Evolutionary conservation across 1,140 invertebrate species (phyloP).

Genomic region (Drosophila arawakana): DNA sequence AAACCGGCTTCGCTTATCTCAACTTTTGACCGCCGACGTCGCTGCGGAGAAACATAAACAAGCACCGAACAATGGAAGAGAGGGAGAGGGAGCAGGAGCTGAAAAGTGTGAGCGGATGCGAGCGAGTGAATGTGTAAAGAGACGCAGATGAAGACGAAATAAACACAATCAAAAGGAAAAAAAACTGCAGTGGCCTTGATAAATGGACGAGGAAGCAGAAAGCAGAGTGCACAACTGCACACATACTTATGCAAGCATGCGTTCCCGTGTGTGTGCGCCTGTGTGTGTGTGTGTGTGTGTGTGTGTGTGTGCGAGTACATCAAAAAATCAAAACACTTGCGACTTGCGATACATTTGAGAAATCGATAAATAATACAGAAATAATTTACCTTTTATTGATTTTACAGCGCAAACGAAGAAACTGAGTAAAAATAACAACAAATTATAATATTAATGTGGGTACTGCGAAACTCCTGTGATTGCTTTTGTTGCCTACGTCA

Average conservation of each 20-base stretch:
- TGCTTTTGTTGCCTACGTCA: background rate
- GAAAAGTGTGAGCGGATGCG: background rate
- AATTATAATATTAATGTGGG: background rate
- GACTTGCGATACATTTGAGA: constrained; percentile 68
- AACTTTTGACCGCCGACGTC: background rate
- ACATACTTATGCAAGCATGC: constrained; percentile 1
- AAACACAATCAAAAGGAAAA: constrained; percentile 54
- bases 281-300: constrained; percentile 11
- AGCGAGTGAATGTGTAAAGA: constrained; percentile 16
- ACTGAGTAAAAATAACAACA: constrained; percentile 14
- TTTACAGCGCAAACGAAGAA: constrained; percentile 33
- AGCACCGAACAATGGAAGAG: constrained; percentile 30
- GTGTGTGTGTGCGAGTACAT: constrained; percentile 25
- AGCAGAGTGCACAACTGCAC: constrained; percentile 33
- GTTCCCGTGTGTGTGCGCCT: background rate
- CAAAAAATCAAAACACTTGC: constrained; percentile 68
- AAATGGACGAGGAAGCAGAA: constrained; percentile 42
- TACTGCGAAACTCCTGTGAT: constrained; percentile 13
- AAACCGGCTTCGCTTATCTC: constrained; percentile 66
- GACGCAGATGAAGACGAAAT: constrained; percentile 46
- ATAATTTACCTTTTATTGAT: constrained; percentile 59
- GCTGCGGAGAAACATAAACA: constrained; percentile 63
- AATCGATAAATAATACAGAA: constrained; percentile 53
- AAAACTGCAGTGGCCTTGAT: constrained; percentile 68
- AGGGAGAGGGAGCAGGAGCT: background rate